Evolutionary conservation across 2,113 vertebrate species (phyloP), one percentile per base, ranked within the genome.

Genomic region (Bostrychus sinensis): DNA sequence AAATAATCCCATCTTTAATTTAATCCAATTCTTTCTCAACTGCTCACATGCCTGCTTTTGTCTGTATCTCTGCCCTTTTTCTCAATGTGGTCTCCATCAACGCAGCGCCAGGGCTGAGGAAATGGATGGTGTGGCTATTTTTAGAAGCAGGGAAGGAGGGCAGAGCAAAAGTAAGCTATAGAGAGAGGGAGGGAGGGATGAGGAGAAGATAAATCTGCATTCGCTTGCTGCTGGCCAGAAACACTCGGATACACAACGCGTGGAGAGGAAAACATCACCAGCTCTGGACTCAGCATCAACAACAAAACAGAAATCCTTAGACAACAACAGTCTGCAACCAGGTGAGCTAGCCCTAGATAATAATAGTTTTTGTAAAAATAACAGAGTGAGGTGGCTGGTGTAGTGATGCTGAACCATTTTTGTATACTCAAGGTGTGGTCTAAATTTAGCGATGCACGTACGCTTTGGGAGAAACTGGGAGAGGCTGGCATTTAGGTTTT

Each of bases 91-190:
- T 26, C 57, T 76, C 67, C 86, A 81, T 92, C 72, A 66, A 51
- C 69, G 81, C 86, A 71, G 81, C 62, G 73, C 83, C 53, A 32
- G 7, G 55, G 87, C 78, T 83, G 85, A 80, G 85, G 88, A 92
- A 86, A 90, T 66, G 42, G 82, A 89, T 77, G 84, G 61, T 43
- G 78, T 23, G 72, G 84, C 88, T 95, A 94, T 93, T 92, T 94
- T 93, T 94, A 94, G 93, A 87, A 73, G 3, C 89, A 78, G 82
- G 87, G 89, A 91, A 90, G 86, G 83, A 89, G 89, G 86, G 84
- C 83, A 86, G 80, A 86, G 60, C 68, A 77, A 83, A 89, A 89
- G 78, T 87, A 75, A 89, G 80, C 54, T 59, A 81, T 62, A 43
- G 73, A 81, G 80, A 65, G 63, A 73, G 67, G 14, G 65, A 43